Percentiles rank a stretch among this genome's conserved stretches.
phyloP scores from a whole-genome alignment of 2,113 vertebrate genomes.

The Patagioenas fasciata region DNA sequence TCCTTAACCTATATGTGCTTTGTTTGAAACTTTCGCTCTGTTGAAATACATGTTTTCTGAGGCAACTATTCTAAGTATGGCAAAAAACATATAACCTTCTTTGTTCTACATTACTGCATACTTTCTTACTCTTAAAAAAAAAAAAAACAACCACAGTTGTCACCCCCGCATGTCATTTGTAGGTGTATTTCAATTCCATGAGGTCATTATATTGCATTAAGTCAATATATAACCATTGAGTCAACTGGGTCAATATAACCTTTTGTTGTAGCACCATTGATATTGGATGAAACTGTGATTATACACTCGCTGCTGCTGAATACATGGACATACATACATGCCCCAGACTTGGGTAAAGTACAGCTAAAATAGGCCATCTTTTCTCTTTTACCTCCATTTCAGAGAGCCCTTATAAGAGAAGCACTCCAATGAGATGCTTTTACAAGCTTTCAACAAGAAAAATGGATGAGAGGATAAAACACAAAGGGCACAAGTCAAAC shows the following conservation, averaged over 20 bases:
- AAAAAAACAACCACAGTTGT: accelerated
- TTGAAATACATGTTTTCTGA: neutral
- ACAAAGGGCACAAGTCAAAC: accelerated
- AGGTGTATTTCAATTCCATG: neutral
- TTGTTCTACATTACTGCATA: neutral
- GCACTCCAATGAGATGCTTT: neutral
- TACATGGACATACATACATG: accelerated
- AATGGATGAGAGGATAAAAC: neutral
- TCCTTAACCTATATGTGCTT: neutral
- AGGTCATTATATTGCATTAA: neutral
- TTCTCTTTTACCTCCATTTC: neutral
- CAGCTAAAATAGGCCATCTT: neutral
- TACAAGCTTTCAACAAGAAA: neutral
- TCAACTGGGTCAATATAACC: neutral
- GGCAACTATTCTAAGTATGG: neutral
- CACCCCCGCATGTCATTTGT: neutral
- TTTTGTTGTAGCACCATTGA: accelerated
- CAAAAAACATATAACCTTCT: neutral
- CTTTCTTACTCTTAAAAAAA: neutral
- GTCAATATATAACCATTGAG: neutral
- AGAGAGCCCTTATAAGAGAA: neutral
- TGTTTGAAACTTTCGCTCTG: neutral
- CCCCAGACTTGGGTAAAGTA: too few relatives aligned
- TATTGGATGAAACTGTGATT: neutral
- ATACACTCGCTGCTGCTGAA: neutral